A percentile compares a stretch with the other conserved stretches of the same genome.
Evolutionary conservation across 2,888 invertebrate genomes (phyloP).

Genomic region (Drosophila antonietae): DNA sequence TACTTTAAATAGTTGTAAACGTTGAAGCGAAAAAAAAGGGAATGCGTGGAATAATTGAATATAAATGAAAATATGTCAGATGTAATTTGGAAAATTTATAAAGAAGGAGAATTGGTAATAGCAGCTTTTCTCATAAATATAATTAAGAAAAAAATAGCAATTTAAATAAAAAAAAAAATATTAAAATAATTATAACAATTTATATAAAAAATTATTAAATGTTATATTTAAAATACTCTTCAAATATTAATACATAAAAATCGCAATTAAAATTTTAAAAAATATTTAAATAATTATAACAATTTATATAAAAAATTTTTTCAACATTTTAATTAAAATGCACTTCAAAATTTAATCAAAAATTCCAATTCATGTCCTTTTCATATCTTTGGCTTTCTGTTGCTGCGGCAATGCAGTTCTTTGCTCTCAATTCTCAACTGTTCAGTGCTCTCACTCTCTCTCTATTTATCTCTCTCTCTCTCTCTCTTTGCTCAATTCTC

Average conservation of each 20-base stretch:
- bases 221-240: too few species aligned
- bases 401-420: constrained; percentile 9
- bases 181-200: too few species aligned
- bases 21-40: too few species aligned
- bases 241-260: neutral
- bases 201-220: too few species aligned
- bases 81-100: neutral
- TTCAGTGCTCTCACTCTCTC: neutral
- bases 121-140: too few species aligned
- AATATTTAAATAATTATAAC: too few species aligned
- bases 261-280: neutral
- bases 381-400: constrained; percentile 16
- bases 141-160: too few species aligned
- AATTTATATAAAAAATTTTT: too few species aligned
- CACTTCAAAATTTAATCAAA: neutral
- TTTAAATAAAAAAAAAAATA: too few species aligned
- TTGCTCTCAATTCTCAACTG: neutral
- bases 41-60: too few species aligned
- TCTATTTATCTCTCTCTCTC: too few species aligned
- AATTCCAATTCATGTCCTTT: constrained; percentile 27
- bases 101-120: too few species aligned
- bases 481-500: constrained; percentile 4
- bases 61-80: neutral
- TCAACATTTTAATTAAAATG: neutral
- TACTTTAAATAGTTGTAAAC: constrained; percentile 20